Conservation (phyloP, 2,797 vertebrate genomes). For the Erethizon dorsatum region DNA sequence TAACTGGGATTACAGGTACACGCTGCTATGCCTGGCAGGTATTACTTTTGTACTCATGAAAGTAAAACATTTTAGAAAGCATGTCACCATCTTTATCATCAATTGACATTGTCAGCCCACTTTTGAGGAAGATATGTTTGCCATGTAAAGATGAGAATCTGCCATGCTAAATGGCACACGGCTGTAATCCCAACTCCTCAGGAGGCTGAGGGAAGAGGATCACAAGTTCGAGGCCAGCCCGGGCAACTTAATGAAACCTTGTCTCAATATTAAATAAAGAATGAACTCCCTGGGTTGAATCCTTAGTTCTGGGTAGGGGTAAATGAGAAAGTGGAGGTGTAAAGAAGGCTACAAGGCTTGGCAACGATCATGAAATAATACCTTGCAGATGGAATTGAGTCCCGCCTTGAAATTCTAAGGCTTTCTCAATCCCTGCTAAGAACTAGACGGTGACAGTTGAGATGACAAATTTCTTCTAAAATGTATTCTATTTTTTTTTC, state of each 20-base stretch:
- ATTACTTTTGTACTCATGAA: background rate
- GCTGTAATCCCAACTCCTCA: background rate
- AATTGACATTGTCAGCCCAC: background rate
- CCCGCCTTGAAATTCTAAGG: background rate
- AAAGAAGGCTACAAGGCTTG: background rate
- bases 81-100: background rate
- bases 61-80: background rate
- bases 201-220: background rate
- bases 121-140: background rate
- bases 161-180: too few relatives aligned
- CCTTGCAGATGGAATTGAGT: background rate
- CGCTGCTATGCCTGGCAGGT: background rate
- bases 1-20: background rate
- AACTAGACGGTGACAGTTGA: rapidly evolving
- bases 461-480: background rate
- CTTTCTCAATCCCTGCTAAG: background rate
- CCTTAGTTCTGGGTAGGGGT: background rate
- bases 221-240: background rate
- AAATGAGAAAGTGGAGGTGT: background rate
- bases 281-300: background rate
- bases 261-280: background rate
- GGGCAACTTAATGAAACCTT: background rate
- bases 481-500: background rate
- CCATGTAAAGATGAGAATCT: background rate
- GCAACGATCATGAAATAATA: rapidly evolving